phyloP scores from a whole-genome alignment of 2,797 vertebrate genomes.

The Anguilla obscura region DNA sequence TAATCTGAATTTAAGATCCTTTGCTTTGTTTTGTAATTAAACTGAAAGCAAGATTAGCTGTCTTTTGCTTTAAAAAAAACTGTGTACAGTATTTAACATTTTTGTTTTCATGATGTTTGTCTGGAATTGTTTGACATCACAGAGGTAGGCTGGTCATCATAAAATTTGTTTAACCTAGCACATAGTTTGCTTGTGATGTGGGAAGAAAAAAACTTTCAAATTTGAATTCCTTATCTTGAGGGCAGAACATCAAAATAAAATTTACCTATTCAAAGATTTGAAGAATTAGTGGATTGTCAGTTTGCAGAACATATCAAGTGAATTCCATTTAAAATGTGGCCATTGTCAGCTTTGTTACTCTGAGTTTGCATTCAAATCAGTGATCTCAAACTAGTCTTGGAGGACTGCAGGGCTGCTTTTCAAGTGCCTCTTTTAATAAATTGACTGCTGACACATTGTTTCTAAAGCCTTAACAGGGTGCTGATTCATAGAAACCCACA shows the following conservation, averaged over 20 bases:
- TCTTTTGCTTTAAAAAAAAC: not conserved
- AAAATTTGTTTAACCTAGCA: not conserved
- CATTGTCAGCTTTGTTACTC: not conserved
- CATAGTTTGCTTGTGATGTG: not conserved
- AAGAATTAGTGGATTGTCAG: not conserved
- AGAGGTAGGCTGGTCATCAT: not conserved
- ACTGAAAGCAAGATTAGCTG: slow-evolving; percentile 4
- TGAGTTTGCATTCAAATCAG: not conserved
- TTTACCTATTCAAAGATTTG: slow-evolving; percentile 7
- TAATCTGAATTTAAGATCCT: slow-evolving; percentile 60
- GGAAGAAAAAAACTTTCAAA: not conserved
- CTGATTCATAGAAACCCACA: too few species aligned
- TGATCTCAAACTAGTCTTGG: not conserved
- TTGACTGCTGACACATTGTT: too few species aligned
- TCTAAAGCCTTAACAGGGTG: too few species aligned
- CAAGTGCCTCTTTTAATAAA: too few species aligned
- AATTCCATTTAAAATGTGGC: not conserved
- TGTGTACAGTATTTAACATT: slow-evolving; percentile 1
- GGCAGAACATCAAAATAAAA: slow-evolving; percentile 2
- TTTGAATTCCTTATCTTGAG: not conserved
- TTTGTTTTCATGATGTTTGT: slow-evolving; percentile 6
- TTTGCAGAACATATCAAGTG: not conserved
- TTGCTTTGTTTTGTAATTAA: slow-evolving; percentile 39
- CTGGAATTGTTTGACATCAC: not conserved
- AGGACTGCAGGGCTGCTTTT: not conserved